These are phyloP conservation scores for Aplodontia rufa DNA, from an alignment of 2,113 vertebrate species.

Conservation along the genomic window DNA sequence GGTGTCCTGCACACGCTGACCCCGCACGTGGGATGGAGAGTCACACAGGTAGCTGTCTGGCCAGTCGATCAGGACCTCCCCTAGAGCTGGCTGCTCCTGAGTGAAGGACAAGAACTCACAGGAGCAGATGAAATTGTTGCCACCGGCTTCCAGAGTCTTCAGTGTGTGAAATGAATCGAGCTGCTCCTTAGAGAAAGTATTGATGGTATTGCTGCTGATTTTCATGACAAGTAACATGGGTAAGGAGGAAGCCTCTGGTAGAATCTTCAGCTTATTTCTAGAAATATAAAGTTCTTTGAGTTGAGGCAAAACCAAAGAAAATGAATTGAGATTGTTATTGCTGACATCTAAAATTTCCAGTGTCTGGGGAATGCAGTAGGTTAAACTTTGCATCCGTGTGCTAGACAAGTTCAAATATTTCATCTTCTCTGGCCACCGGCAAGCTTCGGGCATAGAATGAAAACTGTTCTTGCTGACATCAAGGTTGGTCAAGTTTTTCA, in stretches of 20 bases:
- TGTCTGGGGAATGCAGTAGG: slow-evolving; percentile 83
- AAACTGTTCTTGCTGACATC: slow-evolving; percentile 90
- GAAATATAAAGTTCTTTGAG: slow-evolving; percentile 90
- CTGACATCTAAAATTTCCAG: slow-evolving; percentile 92
- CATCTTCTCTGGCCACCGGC: slow-evolving; percentile 88
- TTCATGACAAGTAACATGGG: slow-evolving; percentile 84
- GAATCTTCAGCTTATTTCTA: slow-evolving; percentile 87
- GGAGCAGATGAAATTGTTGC: slow-evolving; percentile 91
- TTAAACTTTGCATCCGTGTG: slow-evolving; percentile 82
- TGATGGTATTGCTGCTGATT: slow-evolving; percentile 87
- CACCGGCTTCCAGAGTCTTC: slow-evolving; percentile 84
- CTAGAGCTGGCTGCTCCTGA: slow-evolving; percentile 27
- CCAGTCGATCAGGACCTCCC: slow-evolving; percentile 79
- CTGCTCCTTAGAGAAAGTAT: slow-evolving; percentile 81
- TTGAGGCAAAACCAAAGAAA: slow-evolving; percentile 80
- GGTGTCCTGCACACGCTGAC: slow-evolving; percentile 72
- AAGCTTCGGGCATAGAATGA: slow-evolving; percentile 82
- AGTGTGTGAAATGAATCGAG: slow-evolving; percentile 83
- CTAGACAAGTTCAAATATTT: slow-evolving; percentile 90
- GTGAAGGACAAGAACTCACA: slow-evolving; percentile 90
- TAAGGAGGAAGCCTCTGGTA: slow-evolving; percentile 83
- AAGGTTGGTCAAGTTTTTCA: slow-evolving; percentile 85
- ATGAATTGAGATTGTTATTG: slow-evolving; percentile 85
- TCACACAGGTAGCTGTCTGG: slow-evolving; percentile 88
- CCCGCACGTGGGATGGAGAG: slow-evolving; percentile 86